Base-by-base conservation (phyloP, 2,113 vertebrate genomes). In the Scopus umbretta region DNA sequence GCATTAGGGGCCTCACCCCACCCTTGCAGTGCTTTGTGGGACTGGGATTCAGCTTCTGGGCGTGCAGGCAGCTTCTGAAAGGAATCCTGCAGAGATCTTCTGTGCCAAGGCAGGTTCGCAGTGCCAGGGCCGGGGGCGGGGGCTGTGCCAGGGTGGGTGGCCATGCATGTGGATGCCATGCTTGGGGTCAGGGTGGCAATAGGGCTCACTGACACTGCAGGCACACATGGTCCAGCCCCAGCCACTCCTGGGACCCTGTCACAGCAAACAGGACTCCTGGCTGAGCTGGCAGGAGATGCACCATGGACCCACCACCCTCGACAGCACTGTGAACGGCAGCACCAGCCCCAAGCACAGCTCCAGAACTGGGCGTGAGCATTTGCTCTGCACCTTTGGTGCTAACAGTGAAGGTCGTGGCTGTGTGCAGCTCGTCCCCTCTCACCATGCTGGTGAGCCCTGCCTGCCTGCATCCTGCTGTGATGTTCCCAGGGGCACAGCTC, bases 141-240 rank as follows among this genome's bases (percentile, higher is more conserved):
- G 42, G 42, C n/a, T 19, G 19, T 38, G 49, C 49, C 19, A 5
- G 49, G 50, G 29, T 4, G 12, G 15, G 29, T 18, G 50, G 12
- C 16, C 8, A 1, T 19, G 30, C 30, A 8, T 11, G 30, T 14
- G 30, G 52, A 32, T 20, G 50, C 18, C 2, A 1, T 4, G 10
- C 52, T 25, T 3, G 3, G 63, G 40, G 26, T 26, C 7, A 43
- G 2, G 36, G 19, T 11, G 2, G 70, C 70, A 23, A 20, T 5
- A 7, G 52, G 40, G 30, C 22, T 56, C 52, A 7, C 22, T 26
- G 71, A 19, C 22, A 6, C 71, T 14, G 52, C 52, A 34, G 38
- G 29, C 38, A 42, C 38, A 19, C 4, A 3, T 32, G 50, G 9
- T 56, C 11, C 2, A 3, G 47, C 30, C 36, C 47, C 47, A 34